phyloP scores from a whole-genome alignment of 2,797 vertebrate genomes.

The Rousettus madagascariensis region DNA sequence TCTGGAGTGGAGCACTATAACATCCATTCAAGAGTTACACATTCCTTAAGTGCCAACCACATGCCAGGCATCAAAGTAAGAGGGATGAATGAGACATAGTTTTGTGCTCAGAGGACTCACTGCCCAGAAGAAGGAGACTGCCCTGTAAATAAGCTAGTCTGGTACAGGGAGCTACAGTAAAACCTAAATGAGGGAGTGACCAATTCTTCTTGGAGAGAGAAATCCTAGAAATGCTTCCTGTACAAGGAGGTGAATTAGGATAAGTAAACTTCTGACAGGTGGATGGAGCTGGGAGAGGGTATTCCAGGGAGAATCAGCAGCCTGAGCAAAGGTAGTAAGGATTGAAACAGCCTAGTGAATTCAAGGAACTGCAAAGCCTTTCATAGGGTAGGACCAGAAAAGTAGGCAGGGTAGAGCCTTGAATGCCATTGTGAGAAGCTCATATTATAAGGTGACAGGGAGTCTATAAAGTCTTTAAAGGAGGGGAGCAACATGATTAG shows the following conservation, averaged over 20 bases:
- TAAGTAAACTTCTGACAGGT: background rate
- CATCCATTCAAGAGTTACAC: background rate
- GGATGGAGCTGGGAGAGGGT: background rate
- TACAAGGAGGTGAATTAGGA: background rate
- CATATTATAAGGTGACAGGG: background rate
- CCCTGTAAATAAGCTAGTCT: background rate
- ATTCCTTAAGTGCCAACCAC: background rate
- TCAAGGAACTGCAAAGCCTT: background rate
- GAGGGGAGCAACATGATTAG: background rate
- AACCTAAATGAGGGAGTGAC: background rate
- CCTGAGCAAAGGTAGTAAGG: background rate
- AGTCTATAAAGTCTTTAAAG: background rate
- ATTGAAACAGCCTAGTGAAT: background rate
- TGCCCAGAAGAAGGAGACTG: background rate
- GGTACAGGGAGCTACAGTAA: background rate
- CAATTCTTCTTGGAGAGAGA: background rate
- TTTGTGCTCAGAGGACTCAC: background rate
- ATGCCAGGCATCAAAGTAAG: background rate
- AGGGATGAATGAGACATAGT: background rate
- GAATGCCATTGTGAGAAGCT: background rate
- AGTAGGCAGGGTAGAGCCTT: background rate
- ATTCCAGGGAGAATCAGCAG: background rate
- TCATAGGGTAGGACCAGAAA: background rate
- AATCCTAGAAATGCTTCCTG: background rate
- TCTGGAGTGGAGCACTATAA: background rate